Evolutionary conservation across 2,888 invertebrate genomes (phyloP), one percentile per base, ranked within the genome.

Genomic region (Volucella zonaria): DNA sequence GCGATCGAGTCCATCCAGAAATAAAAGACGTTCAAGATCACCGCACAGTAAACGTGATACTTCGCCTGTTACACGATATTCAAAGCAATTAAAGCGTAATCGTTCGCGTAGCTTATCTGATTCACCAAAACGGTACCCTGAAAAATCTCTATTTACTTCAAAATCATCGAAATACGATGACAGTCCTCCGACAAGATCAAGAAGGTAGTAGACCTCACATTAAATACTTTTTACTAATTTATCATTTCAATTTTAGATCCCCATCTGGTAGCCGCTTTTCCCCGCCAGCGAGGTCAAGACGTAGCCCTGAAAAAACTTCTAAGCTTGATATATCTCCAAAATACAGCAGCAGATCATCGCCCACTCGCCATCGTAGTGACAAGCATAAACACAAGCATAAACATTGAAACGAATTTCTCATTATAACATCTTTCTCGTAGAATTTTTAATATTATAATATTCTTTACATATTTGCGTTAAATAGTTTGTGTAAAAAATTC

Each of bases 371-470:
- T 87, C 90, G 90, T 8, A 89, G 89, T 38, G 92, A 93, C 66
- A 93, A 92, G 86, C 92, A 93, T 87, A 93, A 92, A 88, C 93
- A 93, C 87, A 93, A 93, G 88, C 93, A 93, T 88, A 92, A 93
- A 87, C 92, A 92, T 88, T 92, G 18, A 78, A 45, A 31, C 9
- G 4, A 3, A 6, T 31, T 31, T 31, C 6, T n/a, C 3, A 38
- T 45, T 59, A 40, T 14, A 23, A 52, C 59, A 43, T 31, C 47
- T 15, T 31, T 42, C 6, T n/a, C 2, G 31, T 31, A 31, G 2
- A 2, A 23, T 2, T 23, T 23, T 23, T 23, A 23, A 23, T 23
- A 2, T 2, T 23, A 31, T 6, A 31, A 31, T 31, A 31, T 31
- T 31, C 0, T 31, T 31, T 31, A 31, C 6, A 6, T 31, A 0